Evolutionary conservation across 2,113 vertebrate species (phyloP).

Genomic region (Arvicanthis niloticus): DNA sequence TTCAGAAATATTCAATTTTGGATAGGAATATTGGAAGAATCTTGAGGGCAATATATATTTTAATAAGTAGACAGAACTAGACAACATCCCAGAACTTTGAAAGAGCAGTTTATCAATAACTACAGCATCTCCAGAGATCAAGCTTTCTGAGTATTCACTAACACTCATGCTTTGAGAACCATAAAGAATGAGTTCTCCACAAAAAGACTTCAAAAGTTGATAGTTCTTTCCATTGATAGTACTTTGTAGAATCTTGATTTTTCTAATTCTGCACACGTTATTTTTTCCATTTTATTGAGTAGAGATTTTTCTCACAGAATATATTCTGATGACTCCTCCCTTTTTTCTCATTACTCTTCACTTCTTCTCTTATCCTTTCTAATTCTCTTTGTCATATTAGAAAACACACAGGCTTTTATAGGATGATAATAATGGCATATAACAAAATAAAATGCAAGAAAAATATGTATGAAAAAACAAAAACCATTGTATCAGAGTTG

Average conservation of each 20-base stretch:
- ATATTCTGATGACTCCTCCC: not conserved
- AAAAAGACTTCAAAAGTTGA: not conserved
- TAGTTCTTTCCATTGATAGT: too few relatives aligned
- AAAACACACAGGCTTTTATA: too few relatives aligned
- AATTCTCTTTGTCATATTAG: not conserved
- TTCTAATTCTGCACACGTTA: not conserved
- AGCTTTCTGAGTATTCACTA: not conserved
- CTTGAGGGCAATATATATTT: not conserved
- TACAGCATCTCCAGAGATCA: not conserved
- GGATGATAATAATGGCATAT: not conserved
- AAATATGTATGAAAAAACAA: too few relatives aligned
- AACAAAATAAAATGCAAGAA: not conserved
- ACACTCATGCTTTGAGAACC: not conserved
- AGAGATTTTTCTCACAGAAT: not conserved
- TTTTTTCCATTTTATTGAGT: not conserved
- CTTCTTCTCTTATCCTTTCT: too few relatives aligned
- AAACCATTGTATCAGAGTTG: not conserved
- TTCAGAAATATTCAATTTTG: not conserved
- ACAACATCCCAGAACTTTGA: not conserved
- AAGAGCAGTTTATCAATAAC: not conserved
- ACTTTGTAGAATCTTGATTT: not conserved
- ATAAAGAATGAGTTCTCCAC: not conserved
- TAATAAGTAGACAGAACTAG: not conserved
- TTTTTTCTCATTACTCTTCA: not conserved
- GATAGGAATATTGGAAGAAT: not conserved